Percentiles rank a stretch among this genome's conserved stretches.
These are phyloP conservation scores for Caradrina kadenii DNA, from an alignment of 2,888 invertebrate genomes.

Conservation along the genomic window DNA sequence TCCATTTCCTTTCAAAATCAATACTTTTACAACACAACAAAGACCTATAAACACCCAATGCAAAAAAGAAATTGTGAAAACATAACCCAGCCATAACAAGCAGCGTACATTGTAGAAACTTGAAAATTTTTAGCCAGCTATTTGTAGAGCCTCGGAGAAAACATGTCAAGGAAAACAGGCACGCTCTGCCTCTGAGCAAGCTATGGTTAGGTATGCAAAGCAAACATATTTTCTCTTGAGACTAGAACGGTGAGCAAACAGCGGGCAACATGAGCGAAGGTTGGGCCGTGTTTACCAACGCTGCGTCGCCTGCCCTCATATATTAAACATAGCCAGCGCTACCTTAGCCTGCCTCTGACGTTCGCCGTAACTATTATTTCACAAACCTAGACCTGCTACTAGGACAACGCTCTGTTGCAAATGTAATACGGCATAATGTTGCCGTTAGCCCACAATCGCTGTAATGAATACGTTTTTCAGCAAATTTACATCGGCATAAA, in stretches of 20 bases:
- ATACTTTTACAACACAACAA: too few relatives aligned
- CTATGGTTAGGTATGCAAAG: slow-evolving; percentile 87
- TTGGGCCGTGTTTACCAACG: slow-evolving; percentile 86
- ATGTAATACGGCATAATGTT: slow-evolving; percentile 72
- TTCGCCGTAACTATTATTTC: slow-evolving; percentile 66
- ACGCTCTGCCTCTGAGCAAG: slow-evolving; percentile 74
- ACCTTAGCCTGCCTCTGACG: slow-evolving; percentile 77
- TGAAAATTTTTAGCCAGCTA: slow-evolving; percentile 67
- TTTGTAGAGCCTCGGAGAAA: slow-evolving; percentile 81
- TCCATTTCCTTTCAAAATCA: too few relatives aligned
- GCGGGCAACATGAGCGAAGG: slow-evolving; percentile 85
- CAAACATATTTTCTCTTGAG: slow-evolving; percentile 90
- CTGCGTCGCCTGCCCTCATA: slow-evolving; percentile 90
- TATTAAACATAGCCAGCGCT: slow-evolving; percentile 88
- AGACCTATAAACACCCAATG: background rate
- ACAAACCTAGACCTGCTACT: slow-evolving; percentile 61
- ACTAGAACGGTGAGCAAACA: slow-evolving; percentile 89
- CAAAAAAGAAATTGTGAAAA: slow-evolving; percentile 25
- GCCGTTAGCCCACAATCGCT: slow-evolving; percentile 77
- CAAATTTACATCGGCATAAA: slow-evolving; percentile 89
- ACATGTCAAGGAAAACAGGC: slow-evolving; percentile 86
- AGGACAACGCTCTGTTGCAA: slow-evolving; percentile 68
- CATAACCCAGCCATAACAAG: slow-evolving; percentile 23
- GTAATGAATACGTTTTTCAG: slow-evolving; percentile 89
- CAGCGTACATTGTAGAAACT: slow-evolving; percentile 55